Evolutionary conservation across 2,797 vertebrate genomes (phyloP).

Genomic region (Chelmon rostratus): DNA sequence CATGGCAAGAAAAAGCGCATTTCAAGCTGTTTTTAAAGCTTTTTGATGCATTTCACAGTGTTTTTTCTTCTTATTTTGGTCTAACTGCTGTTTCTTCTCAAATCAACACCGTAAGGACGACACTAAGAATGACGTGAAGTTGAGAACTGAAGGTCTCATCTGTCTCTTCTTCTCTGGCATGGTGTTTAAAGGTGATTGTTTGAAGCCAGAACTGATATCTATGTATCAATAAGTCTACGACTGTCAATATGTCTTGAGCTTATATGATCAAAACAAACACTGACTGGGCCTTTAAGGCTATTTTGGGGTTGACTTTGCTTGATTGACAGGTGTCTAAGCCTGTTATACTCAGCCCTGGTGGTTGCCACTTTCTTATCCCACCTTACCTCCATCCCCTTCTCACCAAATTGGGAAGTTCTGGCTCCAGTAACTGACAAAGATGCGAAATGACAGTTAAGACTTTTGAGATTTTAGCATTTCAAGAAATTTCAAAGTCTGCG

Average conservation of each 20-base stretch:
- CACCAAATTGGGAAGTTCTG: background rate
- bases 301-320: conserved; percentile 14
- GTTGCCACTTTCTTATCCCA: background rate
- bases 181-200: too few relatives aligned
- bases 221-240: too few relatives aligned
- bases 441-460: background rate
- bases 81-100: too few relatives aligned
- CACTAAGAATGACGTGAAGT: too few relatives aligned
- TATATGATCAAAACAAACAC: background rate
- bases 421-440: background rate
- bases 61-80: too few relatives aligned
- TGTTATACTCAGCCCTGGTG: conserved; percentile 2
- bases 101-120: too few relatives aligned
- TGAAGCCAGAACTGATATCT: too few relatives aligned
- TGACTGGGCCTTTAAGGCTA: background rate
- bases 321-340: conserved; percentile 28
- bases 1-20: too few relatives aligned
- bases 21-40: too few relatives aligned
- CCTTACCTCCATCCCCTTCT: background rate
- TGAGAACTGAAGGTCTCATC: background rate
- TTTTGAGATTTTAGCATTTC: background rate
- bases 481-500: background rate
- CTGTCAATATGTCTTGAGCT: too few relatives aligned
- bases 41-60: too few relatives aligned
- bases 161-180: background rate